These are phyloP conservation scores for Aphodius sticticus DNA, from an alignment of 2,888 invertebrate genomes.

Conservation along the genomic window DNA sequence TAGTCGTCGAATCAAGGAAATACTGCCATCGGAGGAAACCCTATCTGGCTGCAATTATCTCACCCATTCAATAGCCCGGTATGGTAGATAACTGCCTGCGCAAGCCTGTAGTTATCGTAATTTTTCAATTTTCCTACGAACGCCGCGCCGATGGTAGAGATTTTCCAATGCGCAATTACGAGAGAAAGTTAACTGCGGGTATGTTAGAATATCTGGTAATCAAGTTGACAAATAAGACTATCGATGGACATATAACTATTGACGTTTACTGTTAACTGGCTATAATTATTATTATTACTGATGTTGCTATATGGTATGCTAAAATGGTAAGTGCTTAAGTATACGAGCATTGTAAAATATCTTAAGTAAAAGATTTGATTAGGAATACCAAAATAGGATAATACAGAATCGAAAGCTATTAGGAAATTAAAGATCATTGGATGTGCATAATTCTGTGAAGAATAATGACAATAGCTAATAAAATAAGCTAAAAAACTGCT, in stretches of 20 bases:
- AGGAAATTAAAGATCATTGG: not conserved
- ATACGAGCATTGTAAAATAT: not conserved
- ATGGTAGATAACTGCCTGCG: not conserved
- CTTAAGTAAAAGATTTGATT: not conserved
- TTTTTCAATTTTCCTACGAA: not conserved
- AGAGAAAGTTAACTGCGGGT: not conserved
- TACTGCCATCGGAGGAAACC: not conserved
- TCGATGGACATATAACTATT: not conserved
- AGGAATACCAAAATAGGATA: not conserved
- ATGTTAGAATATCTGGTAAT: not conserved
- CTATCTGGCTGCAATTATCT: not conserved
- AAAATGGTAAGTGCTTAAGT: not conserved
- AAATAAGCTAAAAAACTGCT: too few relatives aligned
- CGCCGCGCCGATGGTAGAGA: not conserved
- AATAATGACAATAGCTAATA: not conserved
- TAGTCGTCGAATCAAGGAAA: slow-evolving; percentile 39
- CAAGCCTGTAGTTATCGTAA: not conserved
- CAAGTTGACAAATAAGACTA: slow-evolving; percentile 4
- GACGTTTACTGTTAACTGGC: not conserved
- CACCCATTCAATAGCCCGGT: not conserved
- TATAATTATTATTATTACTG: not conserved
- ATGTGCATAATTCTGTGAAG: not conserved
- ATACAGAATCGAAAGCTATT: not conserved
- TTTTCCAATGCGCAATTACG: not conserved
- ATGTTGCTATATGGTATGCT: not conserved